These are phyloP conservation scores for Sturnus vulgaris DNA, from an alignment of 2,113 vertebrate species.

Conservation along the genomic window DNA sequence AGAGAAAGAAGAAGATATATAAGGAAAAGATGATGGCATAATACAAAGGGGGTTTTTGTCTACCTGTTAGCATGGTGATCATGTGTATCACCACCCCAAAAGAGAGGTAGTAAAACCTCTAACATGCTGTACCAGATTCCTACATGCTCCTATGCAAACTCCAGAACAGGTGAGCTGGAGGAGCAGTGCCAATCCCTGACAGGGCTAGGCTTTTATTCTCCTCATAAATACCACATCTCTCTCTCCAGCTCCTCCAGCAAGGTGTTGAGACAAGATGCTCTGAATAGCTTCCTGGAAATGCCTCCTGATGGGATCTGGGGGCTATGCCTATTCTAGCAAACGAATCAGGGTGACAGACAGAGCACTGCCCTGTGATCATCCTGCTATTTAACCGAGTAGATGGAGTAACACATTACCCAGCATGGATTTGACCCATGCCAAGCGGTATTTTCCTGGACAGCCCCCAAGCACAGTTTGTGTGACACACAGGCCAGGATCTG, in stretches of 20 bases:
- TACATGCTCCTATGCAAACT: background rate
- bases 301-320: background rate
- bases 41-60: background rate
- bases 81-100: background rate
- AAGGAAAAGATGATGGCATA: background rate
- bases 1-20: background rate
- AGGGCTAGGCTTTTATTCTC: background rate
- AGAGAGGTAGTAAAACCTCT: background rate
- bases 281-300: background rate
- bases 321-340: background rate
- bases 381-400: background rate
- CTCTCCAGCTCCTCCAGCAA: background rate
- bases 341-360: background rate
- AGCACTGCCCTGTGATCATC: background rate
- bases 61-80: background rate
- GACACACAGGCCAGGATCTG: background rate
- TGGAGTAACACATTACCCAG: background rate
- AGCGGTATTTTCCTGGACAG: background rate
- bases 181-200: background rate
- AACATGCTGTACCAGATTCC: background rate
- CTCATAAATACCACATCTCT: background rate
- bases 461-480: background rate
- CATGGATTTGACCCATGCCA: background rate
- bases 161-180: background rate
- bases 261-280: slow-evolving; percentile 27